Evolutionary conservation across 2,113 vertebrate species (phyloP).

Genomic region (Colistium nudipinnis): DNA sequence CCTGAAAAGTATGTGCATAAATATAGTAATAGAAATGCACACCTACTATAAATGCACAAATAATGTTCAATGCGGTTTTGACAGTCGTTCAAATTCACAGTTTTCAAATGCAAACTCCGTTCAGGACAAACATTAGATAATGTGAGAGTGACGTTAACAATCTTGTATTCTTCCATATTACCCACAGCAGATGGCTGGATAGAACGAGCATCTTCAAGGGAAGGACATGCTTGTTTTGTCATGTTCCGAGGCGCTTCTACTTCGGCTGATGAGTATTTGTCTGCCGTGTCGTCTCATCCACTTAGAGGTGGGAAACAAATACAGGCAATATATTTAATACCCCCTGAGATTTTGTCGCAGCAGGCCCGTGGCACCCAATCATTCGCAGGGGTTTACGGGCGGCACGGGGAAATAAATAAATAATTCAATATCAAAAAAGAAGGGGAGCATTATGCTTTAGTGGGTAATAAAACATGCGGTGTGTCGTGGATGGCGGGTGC

Average conservation of each 20-base stretch:
- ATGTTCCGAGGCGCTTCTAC: constrained; percentile 53
- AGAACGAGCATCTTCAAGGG: constrained; percentile 65
- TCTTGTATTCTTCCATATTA: constrained; percentile 16
- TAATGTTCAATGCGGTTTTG: constrained; percentile 8
- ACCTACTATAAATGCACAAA: too few species aligned
- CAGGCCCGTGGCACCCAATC: constrained; percentile 64
- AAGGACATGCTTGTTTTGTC: constrained; percentile 65
- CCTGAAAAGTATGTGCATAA: too few species aligned
- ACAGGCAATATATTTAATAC: constrained; percentile 80
- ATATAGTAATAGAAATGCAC: too few species aligned
- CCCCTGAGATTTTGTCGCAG: constrained; percentile 67
- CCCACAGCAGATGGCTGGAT: constrained; percentile 36
- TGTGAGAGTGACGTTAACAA: constrained; percentile 38
- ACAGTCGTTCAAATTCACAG: constrained; percentile 5
- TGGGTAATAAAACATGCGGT: constrained; percentile 77
- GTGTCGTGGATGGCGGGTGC: constrained; percentile 63
- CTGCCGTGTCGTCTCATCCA: constrained; percentile 65
- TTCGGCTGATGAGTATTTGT: constrained; percentile 72
- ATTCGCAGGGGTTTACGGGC: constrained; percentile 67
- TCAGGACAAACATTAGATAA: constrained; percentile 49
- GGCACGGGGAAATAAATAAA: constrained; percentile 77
- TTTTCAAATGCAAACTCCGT: constrained; percentile 40
- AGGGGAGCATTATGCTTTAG: constrained; percentile 77
- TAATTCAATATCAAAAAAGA: constrained; percentile 78
- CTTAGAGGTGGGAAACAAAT: constrained; percentile 79